Base-by-base conservation (phyloP, 2,113 vertebrate genomes). In the Erpornis zantholeuca region DNA sequence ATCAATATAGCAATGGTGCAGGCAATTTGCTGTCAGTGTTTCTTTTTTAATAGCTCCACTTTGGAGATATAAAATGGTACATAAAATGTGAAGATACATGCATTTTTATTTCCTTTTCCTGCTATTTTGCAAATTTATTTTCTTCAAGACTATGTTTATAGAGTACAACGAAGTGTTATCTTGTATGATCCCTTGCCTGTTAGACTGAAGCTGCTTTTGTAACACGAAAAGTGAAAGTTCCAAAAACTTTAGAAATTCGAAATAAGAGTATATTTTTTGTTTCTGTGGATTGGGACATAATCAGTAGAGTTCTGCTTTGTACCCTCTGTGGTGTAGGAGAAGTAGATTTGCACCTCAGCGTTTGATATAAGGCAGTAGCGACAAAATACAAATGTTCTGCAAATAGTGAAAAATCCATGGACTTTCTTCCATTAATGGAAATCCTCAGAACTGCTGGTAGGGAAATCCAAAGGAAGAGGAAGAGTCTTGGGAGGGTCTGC, bases 401-500 rank as follows among this genome's bases (percentile, higher is more conserved):
- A 65, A 87, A 71, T 57, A 57, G 25, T 61, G 35, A 66, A 86
- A 82, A 82, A 57, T 5, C 2, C 8, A 15, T 22, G 21, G 42
- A 49, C 23, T 70, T 72, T 54, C 44, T 90, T 83, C 63, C 56
- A 25, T 42, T 50, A 57, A 44, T 70, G 38, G n/a, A 63, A 86
- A 60, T 88, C 84, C 35, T 91, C 57, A 60, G 59, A 87, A 84
- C n/a, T 52, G 42, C 33, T 78, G 77, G 28, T 79, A 65, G 44
- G 85, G n/a, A 76, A 76, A 80, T 73, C 31, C 59, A 59, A 56
- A 87, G 61, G 71, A 94, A 88, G 61, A 79, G 50, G 59, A 81
- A 64, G 68, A 76, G 47, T 33, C 83, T 57, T 81, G 65, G 64
- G 82, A 96, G 57, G n/a, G 49, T 69, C 76, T 94, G 38, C 59